Percentiles rank a stretch among this genome's conserved stretches.
These are phyloP conservation scores for Oplegnathus fasciatus DNA, from an alignment of 2,113 vertebrate species.

Conservation along the genomic window DNA sequence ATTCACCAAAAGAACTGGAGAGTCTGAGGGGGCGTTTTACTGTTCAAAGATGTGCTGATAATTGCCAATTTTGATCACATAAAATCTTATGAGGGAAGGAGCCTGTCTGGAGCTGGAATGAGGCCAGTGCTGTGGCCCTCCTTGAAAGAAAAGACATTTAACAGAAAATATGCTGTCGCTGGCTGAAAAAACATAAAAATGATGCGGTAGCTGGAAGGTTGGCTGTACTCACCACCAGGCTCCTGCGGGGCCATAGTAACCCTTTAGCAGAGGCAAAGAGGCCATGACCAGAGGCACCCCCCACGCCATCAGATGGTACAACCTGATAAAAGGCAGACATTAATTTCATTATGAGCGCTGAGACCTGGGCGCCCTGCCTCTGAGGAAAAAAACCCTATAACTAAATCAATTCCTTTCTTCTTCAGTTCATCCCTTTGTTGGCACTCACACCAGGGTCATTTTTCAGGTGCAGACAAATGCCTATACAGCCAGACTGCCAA, in stretches of 20 bases:
- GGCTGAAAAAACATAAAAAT: conserved; percentile 30
- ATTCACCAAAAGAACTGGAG: conserved; percentile 37
- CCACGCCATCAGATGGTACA: conserved; percentile 87
- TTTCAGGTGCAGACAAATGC: conserved; percentile 66
- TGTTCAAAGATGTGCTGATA: conserved; percentile 68
- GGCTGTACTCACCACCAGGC: conserved; percentile 80
- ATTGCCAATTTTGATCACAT: conserved; percentile 69
- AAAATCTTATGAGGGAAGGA: conserved; percentile 46
- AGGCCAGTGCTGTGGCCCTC: conserved; percentile 48
- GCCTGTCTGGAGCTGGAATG: conserved; percentile 42
- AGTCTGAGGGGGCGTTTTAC: conserved; percentile 34
- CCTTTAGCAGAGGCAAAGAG: conserved; percentile 80
- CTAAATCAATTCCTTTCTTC: conserved; percentile 58
- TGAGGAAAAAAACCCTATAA: conserved; percentile 17
- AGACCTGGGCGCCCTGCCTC: conserved; percentile 28
- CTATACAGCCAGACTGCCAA: conserved; percentile 55
- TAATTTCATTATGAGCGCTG: conserved; percentile 50
- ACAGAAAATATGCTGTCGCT: conserved; percentile 30
- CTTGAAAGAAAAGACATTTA: conserved; percentile 50
- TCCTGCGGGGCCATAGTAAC: conserved; percentile 85
- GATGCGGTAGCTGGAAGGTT: neutral
- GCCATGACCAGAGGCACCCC: conserved; percentile 84
- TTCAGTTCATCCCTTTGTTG: conserved; percentile 50
- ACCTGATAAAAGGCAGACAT: conserved; percentile 75
- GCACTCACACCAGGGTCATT: conserved; percentile 49